These are phyloP conservation scores for Cichlasoma orientale DNA, from an alignment of 2,797 vertebrate species.

Conservation along the genomic window DNA sequence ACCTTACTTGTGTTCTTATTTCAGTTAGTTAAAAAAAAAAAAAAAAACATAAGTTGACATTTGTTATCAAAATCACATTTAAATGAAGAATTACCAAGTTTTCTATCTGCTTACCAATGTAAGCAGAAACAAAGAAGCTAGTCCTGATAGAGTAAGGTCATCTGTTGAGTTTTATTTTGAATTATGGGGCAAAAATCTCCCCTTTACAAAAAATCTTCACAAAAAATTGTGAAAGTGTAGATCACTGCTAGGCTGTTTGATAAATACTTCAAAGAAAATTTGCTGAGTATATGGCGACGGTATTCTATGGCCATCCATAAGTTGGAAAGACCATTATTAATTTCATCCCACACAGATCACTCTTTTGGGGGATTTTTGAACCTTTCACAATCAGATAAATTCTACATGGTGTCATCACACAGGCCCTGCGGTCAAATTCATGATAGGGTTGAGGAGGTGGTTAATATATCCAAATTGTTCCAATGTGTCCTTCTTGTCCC, in stretches of 20 bases:
- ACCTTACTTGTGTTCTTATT: conserved; percentile 30
- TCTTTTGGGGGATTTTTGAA: conserved; percentile 1
- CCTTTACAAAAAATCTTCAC: no score
- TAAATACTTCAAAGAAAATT: neutral
- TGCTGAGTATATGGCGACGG: neutral
- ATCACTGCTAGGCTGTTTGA: neutral
- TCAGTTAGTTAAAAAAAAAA: neutral
- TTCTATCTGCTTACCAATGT: neutral
- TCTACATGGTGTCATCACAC: neutral
- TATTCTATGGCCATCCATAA: neutral
- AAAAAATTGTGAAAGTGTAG: neutral
- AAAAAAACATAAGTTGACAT: no score
- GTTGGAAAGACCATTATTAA: neutral
- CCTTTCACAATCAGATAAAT: neutral
- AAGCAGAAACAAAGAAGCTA: neutral
- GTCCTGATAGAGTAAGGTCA: neutral
- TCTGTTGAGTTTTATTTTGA: conserved; percentile 15
- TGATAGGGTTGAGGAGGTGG: conserved; percentile 26
- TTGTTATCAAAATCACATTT: neutral
- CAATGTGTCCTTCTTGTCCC: conserved; percentile 57
- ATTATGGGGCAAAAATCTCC: neutral
- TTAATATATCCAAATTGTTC: conserved; percentile 55
- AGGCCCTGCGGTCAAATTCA: conserved; percentile 8
- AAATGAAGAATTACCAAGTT: conserved; percentile 16
- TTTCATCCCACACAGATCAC: conserved; percentile 10